Evolutionary conservation across 2,888 invertebrate species (phyloP).

Genomic region (Volucella bombylans): DNA sequence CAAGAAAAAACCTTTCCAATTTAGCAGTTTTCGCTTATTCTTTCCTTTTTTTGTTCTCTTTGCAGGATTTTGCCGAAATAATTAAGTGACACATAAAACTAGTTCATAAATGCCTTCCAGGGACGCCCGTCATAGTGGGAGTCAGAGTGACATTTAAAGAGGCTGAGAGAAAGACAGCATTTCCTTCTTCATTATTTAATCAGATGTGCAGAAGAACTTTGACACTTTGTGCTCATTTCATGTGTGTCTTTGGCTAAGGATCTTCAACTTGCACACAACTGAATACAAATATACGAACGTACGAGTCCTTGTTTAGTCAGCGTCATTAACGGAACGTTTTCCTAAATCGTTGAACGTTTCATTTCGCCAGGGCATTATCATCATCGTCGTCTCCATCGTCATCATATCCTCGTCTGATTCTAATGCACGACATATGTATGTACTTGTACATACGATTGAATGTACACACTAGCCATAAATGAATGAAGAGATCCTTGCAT

Average conservation of each 20-base stretch:
- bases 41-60: constrained; percentile 48
- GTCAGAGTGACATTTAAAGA: no score
- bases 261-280: constrained; percentile 6
- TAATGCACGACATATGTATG: neutral
- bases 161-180: constrained; percentile 21
- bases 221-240: constrained; percentile 67
- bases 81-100: constrained; percentile 72
- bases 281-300: no score
- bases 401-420: constrained; percentile 22
- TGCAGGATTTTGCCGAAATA: constrained; percentile 67
- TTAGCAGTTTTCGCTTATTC: constrained; percentile 41
- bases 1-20: constrained; percentile 53
- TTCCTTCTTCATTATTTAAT: constrained; percentile 63
- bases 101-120: constrained; percentile 67
- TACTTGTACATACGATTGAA: neutral
- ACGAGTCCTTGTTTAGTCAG: neutral
- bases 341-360: constrained; percentile 46
- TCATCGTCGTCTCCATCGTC: constrained; percentile 32
- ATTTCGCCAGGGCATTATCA: constrained; percentile 6
- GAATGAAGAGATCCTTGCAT: constrained; percentile 40
- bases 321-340: constrained; percentile 31
- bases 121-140: constrained; percentile 7
- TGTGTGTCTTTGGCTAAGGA: constrained; percentile 13
- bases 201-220: constrained; percentile 64
- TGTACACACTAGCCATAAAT: neutral